Evolutionary conservation across 2,113 vertebrate species (phyloP), one percentile per base, ranked within the genome.

Genomic region (Semnornis frantzii): DNA sequence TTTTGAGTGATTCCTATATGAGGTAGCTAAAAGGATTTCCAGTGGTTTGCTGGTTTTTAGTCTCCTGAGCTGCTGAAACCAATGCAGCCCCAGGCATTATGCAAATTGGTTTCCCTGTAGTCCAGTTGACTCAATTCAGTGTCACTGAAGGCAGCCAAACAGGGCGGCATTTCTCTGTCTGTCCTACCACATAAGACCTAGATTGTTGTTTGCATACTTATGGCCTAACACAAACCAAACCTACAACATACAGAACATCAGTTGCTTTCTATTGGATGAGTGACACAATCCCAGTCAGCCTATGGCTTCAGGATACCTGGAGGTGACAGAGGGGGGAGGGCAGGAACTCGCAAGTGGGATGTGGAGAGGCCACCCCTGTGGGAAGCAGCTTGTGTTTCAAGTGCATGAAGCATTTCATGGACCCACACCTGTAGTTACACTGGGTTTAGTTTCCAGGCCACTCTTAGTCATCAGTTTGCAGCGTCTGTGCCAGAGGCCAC

Each of bases 181-280:
- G 39, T 62, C 54, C 62, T 42, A 14, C 34, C 54, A 78, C 42
- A 59, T 30, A 28, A 14, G 42, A 21, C 44, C 65, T 24, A 83
- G 39, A 30, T 42, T 80, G 30, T 24, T 75, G 19, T 10, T 11
- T 31, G 54, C 48, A 59, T 12, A 64, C 27, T 44, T 74, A 64
- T 37, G 33, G 58, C 33, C 62, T 81, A 81, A 86, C 65, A 57
- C 86, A 72, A 24, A 74, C 28, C 0, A 2, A 92, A 68, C 60
- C 44, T 46, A 10, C 21, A 20, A 17, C 2, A 1, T 27, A 17
- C 2, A 81, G 28, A 57, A 76, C 1, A 0, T 78, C 7, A 3
- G 8, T 39, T 85, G 63, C 69, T 85, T 82, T 44, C 34, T 19
- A 17, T 50, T 59, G 72, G 57, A n/a, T 50, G 59, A 82, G 28